Base-by-base conservation (phyloP, 2,113 vertebrate species). In the Megaceryle maxima region DNA sequence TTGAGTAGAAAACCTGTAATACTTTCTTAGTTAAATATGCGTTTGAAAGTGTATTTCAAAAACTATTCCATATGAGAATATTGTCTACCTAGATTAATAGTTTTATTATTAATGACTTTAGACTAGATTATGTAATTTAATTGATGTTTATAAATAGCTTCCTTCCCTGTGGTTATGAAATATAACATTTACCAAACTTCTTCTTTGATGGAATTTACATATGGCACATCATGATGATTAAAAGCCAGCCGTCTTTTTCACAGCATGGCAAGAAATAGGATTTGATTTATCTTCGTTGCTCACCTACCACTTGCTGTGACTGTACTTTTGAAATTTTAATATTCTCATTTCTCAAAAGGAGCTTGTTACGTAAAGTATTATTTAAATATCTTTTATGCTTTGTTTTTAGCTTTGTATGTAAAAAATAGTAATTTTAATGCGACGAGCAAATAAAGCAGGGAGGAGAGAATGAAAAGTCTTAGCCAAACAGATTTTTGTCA, bases 151-250 rank as follows among this genome's bases (percentile, higher is more conserved):
- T 98, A 97, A 98, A 98, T 98, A 98, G 87, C 73, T 93, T 92
- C 66, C 39, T 94, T 97, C 88, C 96, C 97, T 76, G 92, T 90
- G 66, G 97, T 97, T 98, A 96, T 96, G 78, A 92, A 98, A 97
- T 97, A 97, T 97, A 98, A 97, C 97, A 98, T 98, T 98, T 97
- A 97, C 97, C 94, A 97, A 97, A 97, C 95, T 97, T 97, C 93
- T 96, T 97, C 96, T 98, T 98, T 98, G 98, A 98, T 98, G 96
- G 96, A 98, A 98, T 98, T 98, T 98, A 97, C 97, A 98, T 98
- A 97, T 97, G 97, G 97, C 97, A 97, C 97, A 98, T 97, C 97
- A 97, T 94, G 96, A 98, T 97, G 98, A 98, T 98, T 98, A 98
- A 98, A 98, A 98, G 96, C 95, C 95, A 96, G 96, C 92, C 75